phyloP scores from a whole-genome alignment of 2,113 vertebrate species.

The Penelope pileata region DNA sequence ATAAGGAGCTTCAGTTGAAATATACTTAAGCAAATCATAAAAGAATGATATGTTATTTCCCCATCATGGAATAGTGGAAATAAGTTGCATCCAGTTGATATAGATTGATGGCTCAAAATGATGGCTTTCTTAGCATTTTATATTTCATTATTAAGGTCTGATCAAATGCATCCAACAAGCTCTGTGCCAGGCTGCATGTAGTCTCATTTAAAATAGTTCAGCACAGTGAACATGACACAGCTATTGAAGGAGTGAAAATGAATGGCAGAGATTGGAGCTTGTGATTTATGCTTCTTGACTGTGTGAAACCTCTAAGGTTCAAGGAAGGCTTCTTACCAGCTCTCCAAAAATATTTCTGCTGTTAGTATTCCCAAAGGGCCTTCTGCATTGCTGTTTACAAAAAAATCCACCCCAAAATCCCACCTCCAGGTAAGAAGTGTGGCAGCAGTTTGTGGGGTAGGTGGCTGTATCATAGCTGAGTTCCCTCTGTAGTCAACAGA shows the following conservation, averaged over 20 bases:
- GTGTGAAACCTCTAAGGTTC: not conserved
- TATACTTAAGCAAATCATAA: not conserved
- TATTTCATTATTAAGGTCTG: not conserved
- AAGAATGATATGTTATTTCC: not conserved
- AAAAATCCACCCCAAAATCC: not conserved
- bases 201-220: not conserved
- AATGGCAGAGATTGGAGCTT: not conserved
- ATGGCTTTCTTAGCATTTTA: not conserved
- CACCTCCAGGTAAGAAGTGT: not conserved
- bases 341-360: not conserved
- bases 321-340: not conserved
- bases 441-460: not conserved
- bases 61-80: not conserved
- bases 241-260: not conserved
- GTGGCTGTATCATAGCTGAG: accelerated
- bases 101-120: not conserved
- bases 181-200: not conserved
- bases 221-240: accelerated
- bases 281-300: not conserved
- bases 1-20: not conserved
- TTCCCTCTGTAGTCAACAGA: not conserved
- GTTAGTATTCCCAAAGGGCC: not conserved
- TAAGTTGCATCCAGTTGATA: not conserved
- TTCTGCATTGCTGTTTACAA: not conserved
- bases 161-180: not conserved